Conservation (phyloP, 2,888 invertebrate species). For the Oeneis ivallda region DNA sequence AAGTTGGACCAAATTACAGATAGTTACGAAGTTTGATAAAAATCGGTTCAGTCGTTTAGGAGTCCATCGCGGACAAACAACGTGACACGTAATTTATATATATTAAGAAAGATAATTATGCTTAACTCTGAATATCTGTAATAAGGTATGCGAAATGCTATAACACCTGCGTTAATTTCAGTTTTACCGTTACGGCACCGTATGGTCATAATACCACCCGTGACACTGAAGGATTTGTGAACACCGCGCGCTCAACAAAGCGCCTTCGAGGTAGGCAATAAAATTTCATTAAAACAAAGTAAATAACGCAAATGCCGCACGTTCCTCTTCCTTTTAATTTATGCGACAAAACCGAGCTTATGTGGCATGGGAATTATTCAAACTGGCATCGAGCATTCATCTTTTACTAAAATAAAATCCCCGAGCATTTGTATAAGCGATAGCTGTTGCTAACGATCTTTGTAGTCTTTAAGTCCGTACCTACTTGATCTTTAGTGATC, state of each 20-base stretch:
- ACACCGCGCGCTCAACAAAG: slow-evolving; percentile 22
- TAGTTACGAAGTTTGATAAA: too few relatives aligned
- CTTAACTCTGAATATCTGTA: too few relatives aligned
- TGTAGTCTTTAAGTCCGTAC: background rate
- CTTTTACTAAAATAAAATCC: slow-evolving; percentile 43
- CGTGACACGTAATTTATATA: too few relatives aligned
- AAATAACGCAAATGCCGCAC: slow-evolving; percentile 43
- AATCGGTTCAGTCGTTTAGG: too few relatives aligned
- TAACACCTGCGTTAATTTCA: background rate
- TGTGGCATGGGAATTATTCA: slow-evolving; percentile 47
- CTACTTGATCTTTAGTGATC: too few relatives aligned
- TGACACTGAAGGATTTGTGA: slow-evolving; percentile 33
- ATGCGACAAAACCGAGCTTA: slow-evolving; percentile 43
- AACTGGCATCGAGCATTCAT: slow-evolving; percentile 50
- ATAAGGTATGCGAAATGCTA: background rate
- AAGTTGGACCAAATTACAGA: too few relatives aligned
- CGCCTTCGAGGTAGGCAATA: slow-evolving; percentile 30
- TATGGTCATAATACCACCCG: slow-evolving; percentile 6
- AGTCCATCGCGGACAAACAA: too few relatives aligned
- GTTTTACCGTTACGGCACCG: background rate
- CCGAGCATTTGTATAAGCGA: slow-evolving; percentile 24
- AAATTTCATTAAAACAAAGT: slow-evolving; percentile 44
- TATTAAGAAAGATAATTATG: too few relatives aligned
- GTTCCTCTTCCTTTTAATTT: slow-evolving; percentile 44
- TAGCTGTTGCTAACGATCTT: slow-evolving; percentile 17